Evolutionary conservation across 2,113 vertebrate genomes (phyloP).

Genomic region (Malaclemys terrapin): DNA sequence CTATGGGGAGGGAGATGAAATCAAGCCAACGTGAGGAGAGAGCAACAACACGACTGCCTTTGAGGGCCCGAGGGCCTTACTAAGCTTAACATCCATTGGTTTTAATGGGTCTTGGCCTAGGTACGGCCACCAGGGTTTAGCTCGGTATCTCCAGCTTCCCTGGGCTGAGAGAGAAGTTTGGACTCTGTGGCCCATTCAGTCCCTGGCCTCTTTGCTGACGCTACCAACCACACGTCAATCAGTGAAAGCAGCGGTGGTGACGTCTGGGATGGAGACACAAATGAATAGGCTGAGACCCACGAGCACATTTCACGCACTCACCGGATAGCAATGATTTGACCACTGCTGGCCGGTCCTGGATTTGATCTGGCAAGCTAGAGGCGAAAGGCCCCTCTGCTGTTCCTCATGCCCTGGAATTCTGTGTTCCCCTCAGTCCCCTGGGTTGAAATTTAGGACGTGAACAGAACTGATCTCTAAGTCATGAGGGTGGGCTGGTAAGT

Average conservation of each 20-base stretch:
- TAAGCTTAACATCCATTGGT: background rate
- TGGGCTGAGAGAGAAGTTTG: background rate
- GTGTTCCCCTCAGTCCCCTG: background rate
- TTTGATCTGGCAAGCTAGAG: background rate
- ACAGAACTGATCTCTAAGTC: background rate
- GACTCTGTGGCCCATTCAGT: background rate
- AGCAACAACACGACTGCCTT: background rate
- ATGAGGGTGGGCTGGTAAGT: background rate
- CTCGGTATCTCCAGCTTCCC: background rate
- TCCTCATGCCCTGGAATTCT: background rate
- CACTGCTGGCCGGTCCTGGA: background rate
- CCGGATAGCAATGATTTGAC: background rate
- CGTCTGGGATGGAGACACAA: background rate
- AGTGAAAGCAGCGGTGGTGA: background rate
- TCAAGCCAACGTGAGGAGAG: background rate
- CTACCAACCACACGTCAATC: background rate
- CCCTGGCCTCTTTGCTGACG: background rate
- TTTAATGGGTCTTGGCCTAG: background rate
- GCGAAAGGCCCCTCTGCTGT: background rate
- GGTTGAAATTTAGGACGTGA: background rate
- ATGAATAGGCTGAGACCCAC: background rate
- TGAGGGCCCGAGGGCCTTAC: background rate
- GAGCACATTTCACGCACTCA: background rate
- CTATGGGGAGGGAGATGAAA: constrained; percentile 62
- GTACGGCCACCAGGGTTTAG: background rate